Evolutionary conservation across 2,797 vertebrate genomes (phyloP).

Genomic region (Mormyrops boulengeri): DNA sequence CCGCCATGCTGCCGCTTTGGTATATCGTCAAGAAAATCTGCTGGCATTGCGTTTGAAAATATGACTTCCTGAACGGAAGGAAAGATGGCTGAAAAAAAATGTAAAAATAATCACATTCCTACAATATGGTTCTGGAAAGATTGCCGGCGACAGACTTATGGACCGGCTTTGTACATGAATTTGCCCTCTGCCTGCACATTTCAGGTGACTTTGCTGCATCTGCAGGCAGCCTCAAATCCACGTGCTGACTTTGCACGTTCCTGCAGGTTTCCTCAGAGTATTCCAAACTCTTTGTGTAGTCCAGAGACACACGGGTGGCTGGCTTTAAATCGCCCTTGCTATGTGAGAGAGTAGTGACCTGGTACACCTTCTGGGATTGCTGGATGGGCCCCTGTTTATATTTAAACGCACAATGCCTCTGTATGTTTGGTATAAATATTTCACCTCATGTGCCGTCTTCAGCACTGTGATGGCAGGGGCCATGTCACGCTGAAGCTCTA

Average conservation of each 20-base stretch:
- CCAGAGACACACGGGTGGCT: background rate
- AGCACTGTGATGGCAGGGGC: background rate
- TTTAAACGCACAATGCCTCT: background rate
- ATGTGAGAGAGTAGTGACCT: background rate
- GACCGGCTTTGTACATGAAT: background rate
- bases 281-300: background rate
- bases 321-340: constrained; percentile 2
- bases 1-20: background rate
- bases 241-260: constrained; percentile 1
- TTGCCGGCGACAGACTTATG: background rate
- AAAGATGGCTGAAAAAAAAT: background rate
- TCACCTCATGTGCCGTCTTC: background rate
- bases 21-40: background rate
- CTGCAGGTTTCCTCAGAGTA: background rate
- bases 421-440: constrained; percentile 2
- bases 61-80: background rate
- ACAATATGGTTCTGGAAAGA: background rate
- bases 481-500: background rate
- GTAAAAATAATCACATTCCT: background rate
- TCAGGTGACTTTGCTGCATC: background rate
- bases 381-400: background rate
- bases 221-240: background rate
- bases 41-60: background rate
- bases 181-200: background rate
- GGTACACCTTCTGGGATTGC: background rate